Conservation (phyloP, 2,797 vertebrate genomes). For the Sparus aurata region DNA sequence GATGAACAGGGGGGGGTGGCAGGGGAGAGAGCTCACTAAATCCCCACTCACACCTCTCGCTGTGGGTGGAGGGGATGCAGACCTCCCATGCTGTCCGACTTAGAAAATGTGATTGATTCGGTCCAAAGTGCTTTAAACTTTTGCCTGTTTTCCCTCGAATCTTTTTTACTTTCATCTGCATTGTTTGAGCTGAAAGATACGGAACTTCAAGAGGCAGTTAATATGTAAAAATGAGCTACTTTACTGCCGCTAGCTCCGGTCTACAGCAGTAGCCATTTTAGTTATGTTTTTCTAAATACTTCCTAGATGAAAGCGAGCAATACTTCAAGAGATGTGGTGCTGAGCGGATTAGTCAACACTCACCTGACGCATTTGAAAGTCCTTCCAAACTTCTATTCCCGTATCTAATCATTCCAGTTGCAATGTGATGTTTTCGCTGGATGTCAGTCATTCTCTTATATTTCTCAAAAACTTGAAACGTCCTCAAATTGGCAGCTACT, state of each 20-base stretch:
- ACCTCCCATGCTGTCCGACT: constrained; percentile 78
- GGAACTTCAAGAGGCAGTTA: constrained; percentile 1
- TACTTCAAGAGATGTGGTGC: constrained; percentile 13
- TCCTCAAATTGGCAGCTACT: constrained; percentile 2
- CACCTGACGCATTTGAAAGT: constrained; percentile 10
- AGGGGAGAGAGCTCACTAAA: constrained; percentile 67
- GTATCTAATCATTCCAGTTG: not conserved
- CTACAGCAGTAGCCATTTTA: constrained; percentile 3
- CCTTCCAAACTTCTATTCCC: not conserved
- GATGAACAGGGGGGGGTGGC: constrained; percentile 66
- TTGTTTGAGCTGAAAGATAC: constrained; percentile 45
- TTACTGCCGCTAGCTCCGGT: constrained; percentile 14
- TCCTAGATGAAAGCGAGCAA: constrained; percentile 45
- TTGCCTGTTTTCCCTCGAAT: constrained; percentile 65
- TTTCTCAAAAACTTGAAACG: constrained; percentile 14
- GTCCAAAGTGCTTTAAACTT: constrained; percentile 65
- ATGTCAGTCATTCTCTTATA: not conserved
- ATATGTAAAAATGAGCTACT: constrained; percentile 23
- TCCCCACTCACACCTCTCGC: constrained; percentile 78
- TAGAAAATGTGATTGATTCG: constrained; percentile 65
- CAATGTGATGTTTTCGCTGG: constrained; percentile 10
- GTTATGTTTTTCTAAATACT: constrained; percentile 37
- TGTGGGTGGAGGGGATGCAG: constrained; percentile 62
- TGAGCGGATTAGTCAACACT: constrained; percentile 26
- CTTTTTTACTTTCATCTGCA: constrained; percentile 59